Conservation (phyloP, 2,888 invertebrate genomes). For the Cerastoderma edule region DNA sequence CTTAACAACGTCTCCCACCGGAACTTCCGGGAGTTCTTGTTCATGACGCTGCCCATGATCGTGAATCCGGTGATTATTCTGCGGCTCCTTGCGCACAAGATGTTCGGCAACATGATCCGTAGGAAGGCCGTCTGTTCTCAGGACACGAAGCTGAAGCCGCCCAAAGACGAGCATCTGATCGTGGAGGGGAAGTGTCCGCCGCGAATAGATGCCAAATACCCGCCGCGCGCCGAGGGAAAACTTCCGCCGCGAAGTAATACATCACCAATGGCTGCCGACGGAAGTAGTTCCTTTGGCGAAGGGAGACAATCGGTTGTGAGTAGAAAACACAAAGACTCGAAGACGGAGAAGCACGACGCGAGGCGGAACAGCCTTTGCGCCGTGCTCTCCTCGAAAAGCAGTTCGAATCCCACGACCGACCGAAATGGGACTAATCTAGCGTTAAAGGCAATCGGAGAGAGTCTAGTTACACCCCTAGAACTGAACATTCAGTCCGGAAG, state of each 20-base stretch:
- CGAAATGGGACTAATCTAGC: conserved; percentile 68
- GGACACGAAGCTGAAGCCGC: conserved; percentile 73
- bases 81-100: conserved; percentile 86
- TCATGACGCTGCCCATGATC: conserved; percentile 84
- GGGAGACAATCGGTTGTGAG: conserved; percentile 7
- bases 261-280: neutral
- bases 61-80: conserved; percentile 86
- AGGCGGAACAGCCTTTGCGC: conserved; percentile 9
- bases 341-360: conserved; percentile 18
- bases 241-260: conserved; percentile 15
- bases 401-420: conserved; percentile 2
- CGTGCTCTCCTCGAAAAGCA: conserved; percentile 10
- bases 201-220: conserved; percentile 55
- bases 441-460: conserved; percentile 80
- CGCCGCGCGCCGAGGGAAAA: conserved; percentile 40
- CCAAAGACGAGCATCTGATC: conserved; percentile 69
- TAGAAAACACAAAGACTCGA: conserved; percentile 20
- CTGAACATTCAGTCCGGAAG: conserved; percentile 66
- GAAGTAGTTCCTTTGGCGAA: conserved; percentile 8
- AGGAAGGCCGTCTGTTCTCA: conserved; percentile 81
- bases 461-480: conserved; percentile 81
- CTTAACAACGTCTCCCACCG: conserved; percentile 69
- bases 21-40: conserved; percentile 78
- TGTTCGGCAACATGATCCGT: conserved; percentile 86
- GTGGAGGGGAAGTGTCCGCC: conserved; percentile 75